Conservation (phyloP, 2,113 vertebrate genomes). For the Danio rerio region GRCz12tu NC_133179.1:10615501-10616000, state of each 20-base stretch:
- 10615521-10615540: not conserved
- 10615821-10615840: not conserved
- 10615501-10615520: not conserved
- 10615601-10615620: constrained; percentile 37
- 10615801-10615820: constrained; percentile 9
- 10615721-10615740: not conserved
- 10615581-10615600: constrained; percentile 47
- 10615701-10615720: constrained; percentile 18
- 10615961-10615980: not conserved
- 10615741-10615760: constrained; percentile 29
- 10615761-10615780: not conserved
- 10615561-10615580: constrained; percentile 32
- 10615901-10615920: not conserved
- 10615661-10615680: constrained; percentile 15
- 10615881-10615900: not conserved
- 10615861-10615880: not conserved
- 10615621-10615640: constrained; percentile 13
- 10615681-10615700: constrained; percentile 53
- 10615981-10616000: not conserved
- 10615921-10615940: constrained; percentile 8
- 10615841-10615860: not conserved
- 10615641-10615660: constrained; percentile 24
- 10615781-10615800: not conserved
- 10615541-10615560: not conserved
- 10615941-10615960: not conserved